These are phyloP conservation scores for Bicyclus anynana DNA, from an alignment of 1,140 invertebrate genomes.

Conservation along the genomic window DNA sequence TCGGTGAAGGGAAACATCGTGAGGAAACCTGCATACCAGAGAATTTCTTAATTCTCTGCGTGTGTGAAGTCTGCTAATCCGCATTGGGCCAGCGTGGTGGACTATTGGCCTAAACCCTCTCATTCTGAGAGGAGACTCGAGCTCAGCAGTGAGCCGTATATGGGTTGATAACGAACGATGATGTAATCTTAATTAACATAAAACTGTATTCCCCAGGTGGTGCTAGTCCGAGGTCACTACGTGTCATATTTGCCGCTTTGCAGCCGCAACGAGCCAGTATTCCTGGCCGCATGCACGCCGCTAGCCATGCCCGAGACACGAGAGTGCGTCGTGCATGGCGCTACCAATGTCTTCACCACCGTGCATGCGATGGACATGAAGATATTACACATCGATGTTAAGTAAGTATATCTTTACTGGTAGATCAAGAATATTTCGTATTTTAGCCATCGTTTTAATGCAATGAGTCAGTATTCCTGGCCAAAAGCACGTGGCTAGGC, in stretches of 20 bases:
- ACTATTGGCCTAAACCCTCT: no score
- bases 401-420: slow-evolving; percentile 83
- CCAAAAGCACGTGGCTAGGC: slow-evolving; percentile 98
- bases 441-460: no score
- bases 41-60: no score
- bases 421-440: no score
- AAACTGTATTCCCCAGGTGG: slow-evolving; percentile 82
- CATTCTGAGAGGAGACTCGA: no score
- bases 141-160: no score
- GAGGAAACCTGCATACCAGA: no score
- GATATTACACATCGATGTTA: slow-evolving; percentile 95
- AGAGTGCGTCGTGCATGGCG: slow-evolving; percentile 96
- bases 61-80: no score
- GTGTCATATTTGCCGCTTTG: slow-evolving; percentile 94
- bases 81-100: no score
- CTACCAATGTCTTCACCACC: slow-evolving; percentile 97
- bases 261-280: slow-evolving; percentile 96
- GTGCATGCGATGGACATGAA: slow-evolving; percentile 99
- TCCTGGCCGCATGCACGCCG: slow-evolving; percentile 98
- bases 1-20: no score
- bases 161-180: no score
- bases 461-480: slow-evolving; percentile 97
- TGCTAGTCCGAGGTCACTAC: slow-evolving; percentile 96
- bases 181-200: not conserved
- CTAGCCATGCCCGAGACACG: slow-evolving; percentile 98